Evolutionary conservation across 2,797 vertebrate genomes (phyloP), one percentile per base, ranked within the genome.

Genomic region (Tangara arthus): DNA sequence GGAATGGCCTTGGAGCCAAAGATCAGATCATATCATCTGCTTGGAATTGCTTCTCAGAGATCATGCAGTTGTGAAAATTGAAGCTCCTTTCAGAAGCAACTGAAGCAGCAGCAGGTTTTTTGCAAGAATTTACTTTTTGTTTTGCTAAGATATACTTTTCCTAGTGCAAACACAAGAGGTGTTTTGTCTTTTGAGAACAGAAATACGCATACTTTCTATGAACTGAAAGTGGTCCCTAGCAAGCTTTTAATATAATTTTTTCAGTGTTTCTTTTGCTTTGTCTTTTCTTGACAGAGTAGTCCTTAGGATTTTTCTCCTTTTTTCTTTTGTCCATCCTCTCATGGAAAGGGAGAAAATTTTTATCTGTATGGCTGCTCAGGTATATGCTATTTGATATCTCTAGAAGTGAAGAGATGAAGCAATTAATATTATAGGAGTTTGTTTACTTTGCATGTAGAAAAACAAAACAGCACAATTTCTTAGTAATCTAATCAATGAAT

Each of bases 1-100:
- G 87, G 89, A 96, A 94, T 91, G 89, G 89, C 89, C 94, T 97
- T 76, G 68, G 52, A 96, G 93, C 85, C 87, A 96, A 89, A 96
- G 92, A 95, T 93, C 82, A 90, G 85, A 96, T 97, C 57, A 28
- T 86, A 93, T 93, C 84, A 76, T 95, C 79, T 94, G 56, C 50
- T 94, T 92, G 64, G 81, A 93, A 90, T 44, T 92, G 73, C 47
- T 94, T 79, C 78, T 90, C 81, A 60, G 80, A 95, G 89, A 94
- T 71, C 44, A 50, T 78, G 52, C 75, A 82, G 39, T 76, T 87
- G 56, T 89, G 89, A 81, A 93, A 87, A 87, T 1, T 41, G 52
- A 90, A 90, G 24, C 41, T 90, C 9, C 34, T 89, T 91, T 93
- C 59, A 88, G 80, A 93, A 94, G 44, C 79, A 89, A 34, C 20